A percentile compares a stretch with the other conserved stretches of the same genome.
These are phyloP conservation scores for Epistrophe eligans DNA, from an alignment of 2,888 invertebrate species.

Conservation along the genomic window DNA sequence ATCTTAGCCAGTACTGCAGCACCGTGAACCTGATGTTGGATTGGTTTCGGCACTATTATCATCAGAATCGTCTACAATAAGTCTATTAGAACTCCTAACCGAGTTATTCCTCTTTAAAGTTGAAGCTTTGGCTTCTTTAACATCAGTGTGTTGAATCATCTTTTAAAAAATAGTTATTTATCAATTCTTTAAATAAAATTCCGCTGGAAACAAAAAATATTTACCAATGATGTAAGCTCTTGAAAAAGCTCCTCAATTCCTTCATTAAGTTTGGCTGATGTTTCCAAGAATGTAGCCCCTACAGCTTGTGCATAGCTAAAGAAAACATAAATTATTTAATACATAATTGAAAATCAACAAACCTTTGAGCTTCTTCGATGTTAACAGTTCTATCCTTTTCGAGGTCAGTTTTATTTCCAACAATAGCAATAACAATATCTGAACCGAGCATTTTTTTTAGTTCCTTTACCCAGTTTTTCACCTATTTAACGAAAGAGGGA, in stretches of 20 bases:
- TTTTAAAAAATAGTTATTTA: background rate
- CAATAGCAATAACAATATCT: slow-evolving; percentile 95
- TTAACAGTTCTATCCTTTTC: slow-evolving; percentile 95
- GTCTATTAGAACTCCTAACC: slow-evolving; percentile 75
- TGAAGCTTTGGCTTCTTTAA: slow-evolving; percentile 69
- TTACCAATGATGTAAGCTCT: slow-evolving; percentile 92
- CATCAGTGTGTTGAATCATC: slow-evolving; percentile 60
- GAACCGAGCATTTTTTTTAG: slow-evolving; percentile 97
- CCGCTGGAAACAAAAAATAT: background rate
- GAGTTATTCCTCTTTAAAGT: slow-evolving; percentile 76
- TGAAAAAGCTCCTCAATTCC: slow-evolving; percentile 96
- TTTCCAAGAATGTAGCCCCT: slow-evolving; percentile 95
- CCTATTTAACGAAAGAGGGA: slow-evolving; percentile 84
- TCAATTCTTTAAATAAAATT: background rate
- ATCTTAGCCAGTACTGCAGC: slow-evolving; percentile 75
- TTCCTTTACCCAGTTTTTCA: slow-evolving; percentile 99
- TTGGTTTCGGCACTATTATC: slow-evolving; percentile 67
- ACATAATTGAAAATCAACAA: slow-evolving; percentile 81
- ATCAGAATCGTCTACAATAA: slow-evolving; percentile 77
- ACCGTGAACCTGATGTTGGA: slow-evolving; percentile 58
- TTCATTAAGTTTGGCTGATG: slow-evolving; percentile 96
- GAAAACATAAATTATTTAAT: slow-evolving; percentile 77
- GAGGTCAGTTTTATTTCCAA: slow-evolving; percentile 98
- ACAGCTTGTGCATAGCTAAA: slow-evolving; percentile 94
- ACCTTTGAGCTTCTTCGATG: slow-evolving; percentile 94